Percentiles rank a stretch among this genome's conserved stretches.
phyloP scores from a whole-genome alignment of 2,888 invertebrate genomes.

The Bedellia somnulentella region DNA sequence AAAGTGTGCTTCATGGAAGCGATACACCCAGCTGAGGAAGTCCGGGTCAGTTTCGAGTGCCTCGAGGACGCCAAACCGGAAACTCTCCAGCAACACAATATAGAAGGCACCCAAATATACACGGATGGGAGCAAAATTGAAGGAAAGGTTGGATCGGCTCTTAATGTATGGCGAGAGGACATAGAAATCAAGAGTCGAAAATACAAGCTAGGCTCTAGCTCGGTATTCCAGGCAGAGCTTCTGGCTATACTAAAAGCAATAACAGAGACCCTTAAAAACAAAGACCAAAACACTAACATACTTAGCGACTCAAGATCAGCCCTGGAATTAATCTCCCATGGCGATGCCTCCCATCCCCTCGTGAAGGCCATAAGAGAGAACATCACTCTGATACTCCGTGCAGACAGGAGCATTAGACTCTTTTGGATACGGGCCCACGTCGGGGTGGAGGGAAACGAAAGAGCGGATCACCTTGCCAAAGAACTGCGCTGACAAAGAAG shows the following conservation, averaged over 20 bases:
- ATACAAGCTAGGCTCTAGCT: conserved; percentile 1
- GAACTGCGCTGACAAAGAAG: conserved; percentile 3
- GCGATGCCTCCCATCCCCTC: too few relatives aligned
- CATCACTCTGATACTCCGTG: too few relatives aligned
- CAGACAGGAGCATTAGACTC: too few relatives aligned
- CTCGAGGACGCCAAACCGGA: too few relatives aligned
- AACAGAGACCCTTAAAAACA: background rate
- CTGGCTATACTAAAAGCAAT: conserved; percentile 2
- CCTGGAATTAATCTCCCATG: conserved; percentile 1
- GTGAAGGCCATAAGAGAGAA: too few relatives aligned
- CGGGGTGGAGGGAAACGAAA: conserved; percentile 7
- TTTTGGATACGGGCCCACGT: conserved; percentile 8
- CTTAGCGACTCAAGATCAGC: conserved; percentile 6
- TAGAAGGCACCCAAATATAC: too few relatives aligned
- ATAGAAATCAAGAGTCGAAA: background rate
- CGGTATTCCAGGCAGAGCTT: conserved; percentile 6
- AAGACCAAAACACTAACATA: background rate
- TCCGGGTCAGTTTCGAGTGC: too few relatives aligned
- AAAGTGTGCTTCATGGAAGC: background rate
- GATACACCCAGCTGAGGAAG: background rate
- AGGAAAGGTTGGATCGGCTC: conserved; percentile 4
- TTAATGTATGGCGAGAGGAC: conserved; percentile 1
- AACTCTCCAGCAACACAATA: background rate
- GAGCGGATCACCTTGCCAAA: conserved; percentile 9
- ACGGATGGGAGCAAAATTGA: conserved; percentile 5